Conservation (phyloP, 1,140 invertebrate species). For the Bemisia tabaci region DNA sequence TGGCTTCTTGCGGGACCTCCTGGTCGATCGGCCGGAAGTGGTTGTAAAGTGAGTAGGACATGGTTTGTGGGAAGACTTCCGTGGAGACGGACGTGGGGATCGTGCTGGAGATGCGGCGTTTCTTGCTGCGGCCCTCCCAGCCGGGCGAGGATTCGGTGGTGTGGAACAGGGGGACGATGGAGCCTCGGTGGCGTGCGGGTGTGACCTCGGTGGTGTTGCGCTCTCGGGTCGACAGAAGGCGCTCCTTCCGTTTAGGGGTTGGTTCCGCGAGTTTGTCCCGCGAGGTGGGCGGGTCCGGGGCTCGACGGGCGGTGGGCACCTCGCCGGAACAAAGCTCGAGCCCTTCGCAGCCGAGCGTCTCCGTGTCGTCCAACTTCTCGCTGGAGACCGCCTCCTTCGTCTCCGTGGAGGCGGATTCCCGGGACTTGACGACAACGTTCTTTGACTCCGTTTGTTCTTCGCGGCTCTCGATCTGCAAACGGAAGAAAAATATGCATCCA, state of each 20-base stretch:
- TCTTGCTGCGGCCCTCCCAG: neutral
- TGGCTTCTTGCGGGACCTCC: constrained; percentile 18
- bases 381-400: neutral
- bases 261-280: too few species aligned
- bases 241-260: too few species aligned
- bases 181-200: neutral
- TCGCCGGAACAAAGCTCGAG: neutral
- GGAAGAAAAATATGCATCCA: too few species aligned
- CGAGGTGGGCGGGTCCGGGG: too few species aligned
- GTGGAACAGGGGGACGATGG: neutral
- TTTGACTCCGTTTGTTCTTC: neutral
- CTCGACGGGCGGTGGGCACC: too few species aligned
- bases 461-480: too few species aligned
- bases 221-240: too few species aligned
- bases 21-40: constrained; percentile 19
- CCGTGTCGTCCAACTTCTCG: neutral
- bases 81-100: constrained; percentile 8
- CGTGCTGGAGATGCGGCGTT: neutral
- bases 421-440: neutral
- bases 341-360: neutral
- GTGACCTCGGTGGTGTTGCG: neutral
- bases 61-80: constrained; percentile 15
- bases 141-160: neutral
- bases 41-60: constrained; percentile 20
- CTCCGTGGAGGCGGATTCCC: neutral